Percentiles rank a stretch among this genome's conserved stretches.
Evolutionary conservation across 2,113 vertebrate genomes (phyloP).

Genomic region (Apteryx owenii): DNA sequence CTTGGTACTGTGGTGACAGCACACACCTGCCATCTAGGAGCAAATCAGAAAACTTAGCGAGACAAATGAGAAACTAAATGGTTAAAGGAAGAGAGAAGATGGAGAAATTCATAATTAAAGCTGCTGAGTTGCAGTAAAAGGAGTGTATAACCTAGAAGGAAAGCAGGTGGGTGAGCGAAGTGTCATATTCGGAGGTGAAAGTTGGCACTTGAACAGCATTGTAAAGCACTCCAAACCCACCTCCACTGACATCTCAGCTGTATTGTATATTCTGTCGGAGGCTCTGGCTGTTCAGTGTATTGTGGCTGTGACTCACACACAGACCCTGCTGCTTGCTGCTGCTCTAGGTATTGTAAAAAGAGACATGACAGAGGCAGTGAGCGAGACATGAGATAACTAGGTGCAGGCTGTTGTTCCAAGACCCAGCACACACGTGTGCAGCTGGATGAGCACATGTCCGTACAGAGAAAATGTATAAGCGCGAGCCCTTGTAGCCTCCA

Average conservation of each 20-base stretch:
- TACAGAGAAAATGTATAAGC: not conserved
- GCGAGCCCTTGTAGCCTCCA: not conserved
- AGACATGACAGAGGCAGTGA: not conserved
- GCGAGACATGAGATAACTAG: not conserved
- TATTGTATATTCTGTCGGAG: constrained; percentile 38
- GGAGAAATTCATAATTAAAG: constrained; percentile 46
- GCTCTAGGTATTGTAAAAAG: not conserved
- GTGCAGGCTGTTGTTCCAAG: not conserved
- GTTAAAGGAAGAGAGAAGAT: not conserved
- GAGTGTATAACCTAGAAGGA: not conserved
- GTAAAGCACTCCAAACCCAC: constrained; percentile 48
- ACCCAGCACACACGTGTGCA: not conserved
- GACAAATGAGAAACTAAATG: not conserved
- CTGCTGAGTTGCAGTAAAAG: not conserved
- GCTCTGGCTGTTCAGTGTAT: constrained; percentile 1
- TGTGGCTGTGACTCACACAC: constrained; percentile 50
- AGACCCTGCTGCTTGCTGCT: constrained; percentile 24
- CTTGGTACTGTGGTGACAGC: not conserved
- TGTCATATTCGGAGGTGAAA: constrained; percentile 28
- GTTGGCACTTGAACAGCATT: constrained; percentile 29
- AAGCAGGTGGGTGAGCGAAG: constrained; percentile 11
- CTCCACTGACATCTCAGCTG: constrained; percentile 46
- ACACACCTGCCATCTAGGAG: not conserved
- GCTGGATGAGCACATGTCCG: too few relatives aligned
- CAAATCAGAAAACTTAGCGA: not conserved